phyloP scores from a whole-genome alignment of 2,797 vertebrate genomes.

The Enteromius viviparus region DNA sequence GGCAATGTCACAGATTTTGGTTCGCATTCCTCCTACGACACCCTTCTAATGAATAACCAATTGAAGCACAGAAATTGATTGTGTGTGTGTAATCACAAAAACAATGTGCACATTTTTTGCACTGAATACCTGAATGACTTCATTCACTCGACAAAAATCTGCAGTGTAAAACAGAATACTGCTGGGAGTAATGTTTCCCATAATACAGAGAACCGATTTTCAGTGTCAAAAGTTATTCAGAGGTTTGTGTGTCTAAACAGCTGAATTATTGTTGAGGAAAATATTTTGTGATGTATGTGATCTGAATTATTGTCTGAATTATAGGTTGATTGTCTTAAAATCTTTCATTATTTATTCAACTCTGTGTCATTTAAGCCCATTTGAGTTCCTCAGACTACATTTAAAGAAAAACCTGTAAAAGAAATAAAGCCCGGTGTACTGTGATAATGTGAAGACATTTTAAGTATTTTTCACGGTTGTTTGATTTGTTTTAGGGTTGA shows the following conservation, averaged over 20 bases:
- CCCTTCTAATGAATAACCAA: constrained; percentile 13
- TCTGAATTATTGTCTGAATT: background rate
- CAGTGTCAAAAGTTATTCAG: background rate
- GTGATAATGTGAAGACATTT: background rate
- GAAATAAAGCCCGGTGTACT: background rate
- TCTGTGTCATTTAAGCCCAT: background rate
- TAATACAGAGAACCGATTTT: background rate
- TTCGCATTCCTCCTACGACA: constrained; percentile 19
- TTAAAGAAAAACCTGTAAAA: background rate
- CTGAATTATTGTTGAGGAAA: background rate
- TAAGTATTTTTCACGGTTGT: background rate
- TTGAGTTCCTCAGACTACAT: background rate
- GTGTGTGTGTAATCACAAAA: background rate
- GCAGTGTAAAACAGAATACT: background rate
- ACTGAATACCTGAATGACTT: background rate
- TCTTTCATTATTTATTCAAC: background rate
- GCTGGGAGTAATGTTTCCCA: background rate
- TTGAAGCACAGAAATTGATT: background rate
- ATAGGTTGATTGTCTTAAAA: background rate
- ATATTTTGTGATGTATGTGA: too few relatives aligned
- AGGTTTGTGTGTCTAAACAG: background rate
- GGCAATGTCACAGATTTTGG: constrained; percentile 1
- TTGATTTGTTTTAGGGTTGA: background rate
- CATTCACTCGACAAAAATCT: background rate
- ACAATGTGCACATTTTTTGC: constrained; percentile 14